Evolutionary conservation across 2,888 invertebrate species (phyloP).

Genomic region (Lypha dubia): DNA sequence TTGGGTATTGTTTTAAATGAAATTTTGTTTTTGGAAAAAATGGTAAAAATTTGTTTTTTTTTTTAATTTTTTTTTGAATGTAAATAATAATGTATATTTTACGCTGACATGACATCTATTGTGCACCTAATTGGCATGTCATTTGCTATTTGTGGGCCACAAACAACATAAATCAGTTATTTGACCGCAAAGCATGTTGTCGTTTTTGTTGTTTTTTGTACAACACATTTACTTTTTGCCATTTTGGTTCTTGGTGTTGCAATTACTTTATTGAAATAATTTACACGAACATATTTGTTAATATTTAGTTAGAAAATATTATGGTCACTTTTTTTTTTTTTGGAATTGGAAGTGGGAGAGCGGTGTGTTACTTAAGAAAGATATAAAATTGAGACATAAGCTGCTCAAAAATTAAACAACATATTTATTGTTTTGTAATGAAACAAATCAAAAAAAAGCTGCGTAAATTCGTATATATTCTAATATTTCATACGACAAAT

Average conservation of each 20-base stretch:
- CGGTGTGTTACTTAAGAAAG: slow-evolving; percentile 32
- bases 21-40: slow-evolving; percentile 1
- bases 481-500: background rate
- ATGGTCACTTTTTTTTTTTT: background rate
- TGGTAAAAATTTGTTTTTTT: background rate
- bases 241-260: slow-evolving; percentile 24
- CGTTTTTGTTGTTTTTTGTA: slow-evolving; percentile 42
- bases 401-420: background rate
- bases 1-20: slow-evolving; percentile 49
- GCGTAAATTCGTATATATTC: background rate
- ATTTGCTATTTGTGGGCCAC: slow-evolving; percentile 68
- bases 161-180: slow-evolving; percentile 70
- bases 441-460: background rate
- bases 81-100: slow-evolving; percentile 69
- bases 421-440: slow-evolving; percentile 15
- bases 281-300: slow-evolving; percentile 44
- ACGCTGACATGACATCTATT: slow-evolving; percentile 71
- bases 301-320: background rate
- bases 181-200: slow-evolving; percentile 59
- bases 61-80: slow-evolving; percentile 14
- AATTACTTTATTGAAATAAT: slow-evolving; percentile 39
- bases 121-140: slow-evolving; percentile 72
- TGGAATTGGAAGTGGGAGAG: no score
- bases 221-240: slow-evolving; percentile 26
- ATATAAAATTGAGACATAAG: slow-evolving; percentile 41